phyloP scores from a whole-genome alignment of 2,888 invertebrate species.

The Pemphredon lugubris region DNA sequence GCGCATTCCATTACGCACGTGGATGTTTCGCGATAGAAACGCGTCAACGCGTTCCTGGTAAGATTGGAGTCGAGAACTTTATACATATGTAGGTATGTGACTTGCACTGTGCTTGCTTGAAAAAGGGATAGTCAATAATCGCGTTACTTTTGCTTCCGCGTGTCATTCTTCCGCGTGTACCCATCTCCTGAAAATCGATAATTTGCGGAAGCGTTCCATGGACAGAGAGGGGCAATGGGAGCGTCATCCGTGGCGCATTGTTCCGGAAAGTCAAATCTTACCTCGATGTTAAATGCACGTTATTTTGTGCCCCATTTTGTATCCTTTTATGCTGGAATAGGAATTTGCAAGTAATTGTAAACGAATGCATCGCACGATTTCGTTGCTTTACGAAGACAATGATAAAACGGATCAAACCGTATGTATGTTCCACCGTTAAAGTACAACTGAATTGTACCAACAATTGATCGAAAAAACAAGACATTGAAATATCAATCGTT shows the following conservation, averaged over 20 bases:
- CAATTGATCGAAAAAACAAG: neutral
- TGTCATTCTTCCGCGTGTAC: constrained; percentile 18
- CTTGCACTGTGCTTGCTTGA: neutral
- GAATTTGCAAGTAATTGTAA: too few species aligned
- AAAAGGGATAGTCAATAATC: constrained; percentile 14
- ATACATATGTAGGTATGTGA: too few species aligned
- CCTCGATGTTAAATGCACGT: neutral
- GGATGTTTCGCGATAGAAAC: too few species aligned
- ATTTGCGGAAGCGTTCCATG: constrained; percentile 5
- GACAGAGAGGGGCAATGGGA: neutral
- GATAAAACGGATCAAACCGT: too few species aligned
- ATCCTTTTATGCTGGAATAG: too few species aligned
- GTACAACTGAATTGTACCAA: too few species aligned
- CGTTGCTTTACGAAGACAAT: too few species aligned
- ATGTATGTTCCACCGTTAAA: too few species aligned
- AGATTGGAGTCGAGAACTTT: neutral
- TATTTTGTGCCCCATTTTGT: neutral
- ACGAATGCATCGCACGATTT: too few species aligned
- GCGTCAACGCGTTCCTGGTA: too few species aligned
- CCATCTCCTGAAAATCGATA: constrained; percentile 23
- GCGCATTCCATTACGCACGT: too few species aligned
- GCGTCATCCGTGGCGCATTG: neutral
- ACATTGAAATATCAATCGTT: neutral
- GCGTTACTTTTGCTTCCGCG: constrained; percentile 14
- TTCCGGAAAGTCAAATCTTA: neutral